Evolutionary conservation across 2,888 invertebrate species (phyloP).

Genomic region (Bembecia ichneumoniformis): DNA sequence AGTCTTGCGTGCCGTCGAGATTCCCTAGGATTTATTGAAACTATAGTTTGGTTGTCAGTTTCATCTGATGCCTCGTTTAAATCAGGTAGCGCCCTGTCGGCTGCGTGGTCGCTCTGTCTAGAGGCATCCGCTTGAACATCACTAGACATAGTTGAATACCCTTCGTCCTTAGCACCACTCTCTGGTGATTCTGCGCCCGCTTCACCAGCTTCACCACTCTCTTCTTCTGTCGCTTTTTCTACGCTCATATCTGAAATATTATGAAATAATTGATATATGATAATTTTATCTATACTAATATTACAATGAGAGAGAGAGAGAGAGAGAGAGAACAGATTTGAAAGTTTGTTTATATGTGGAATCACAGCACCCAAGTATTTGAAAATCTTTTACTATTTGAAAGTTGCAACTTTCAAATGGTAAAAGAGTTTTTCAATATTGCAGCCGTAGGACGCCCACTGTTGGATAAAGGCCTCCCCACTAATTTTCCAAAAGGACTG

Average conservation of each 20-base stretch:
- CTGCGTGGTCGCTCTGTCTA: conserved; percentile 69
- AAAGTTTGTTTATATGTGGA: too few species aligned
- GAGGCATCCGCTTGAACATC: conserved; percentile 83
- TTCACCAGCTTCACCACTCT: conserved; percentile 72
- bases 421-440: too few species aligned
- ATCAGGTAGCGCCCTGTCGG: conserved; percentile 76
- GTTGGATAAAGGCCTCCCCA: too few species aligned
- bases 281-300: too few species aligned
- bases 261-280: too few species aligned
- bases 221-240: conserved; percentile 55
- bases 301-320: too few species aligned
- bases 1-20: conserved; percentile 70
- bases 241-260: conserved; percentile 36
- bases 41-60: conserved; percentile 74
- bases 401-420: too few species aligned
- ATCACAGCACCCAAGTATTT: too few species aligned
- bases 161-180: conserved; percentile 84
- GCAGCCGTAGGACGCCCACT: too few species aligned
- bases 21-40: conserved; percentile 63
- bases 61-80: conserved; percentile 82
- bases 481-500: too few species aligned
- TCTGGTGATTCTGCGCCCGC: conserved; percentile 82
- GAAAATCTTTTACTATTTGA: too few species aligned
- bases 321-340: too few species aligned
- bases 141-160: conserved; percentile 88